Evolutionary conservation across 2,888 invertebrate species (phyloP).

Genomic region (Tiliacea aurago): DNA sequence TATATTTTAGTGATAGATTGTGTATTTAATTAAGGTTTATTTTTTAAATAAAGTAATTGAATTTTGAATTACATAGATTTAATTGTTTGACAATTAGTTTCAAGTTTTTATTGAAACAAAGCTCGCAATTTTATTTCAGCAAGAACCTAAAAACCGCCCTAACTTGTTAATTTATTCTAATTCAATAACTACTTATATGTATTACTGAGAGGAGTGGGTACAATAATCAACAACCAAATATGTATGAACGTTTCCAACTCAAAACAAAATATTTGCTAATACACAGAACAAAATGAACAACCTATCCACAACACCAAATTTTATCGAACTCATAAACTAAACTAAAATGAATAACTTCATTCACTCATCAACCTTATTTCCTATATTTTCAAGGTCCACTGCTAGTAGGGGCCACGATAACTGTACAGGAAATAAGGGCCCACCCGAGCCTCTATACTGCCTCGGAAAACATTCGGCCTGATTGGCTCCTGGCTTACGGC

Average conservation of each 20-base stretch:
- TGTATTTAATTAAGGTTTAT: too few species aligned
- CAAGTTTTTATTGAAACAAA: neutral
- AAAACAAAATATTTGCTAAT: neutral
- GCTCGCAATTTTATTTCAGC: neutral
- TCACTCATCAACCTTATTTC: neutral
- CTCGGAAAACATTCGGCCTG: constrained; percentile 86
- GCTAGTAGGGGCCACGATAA: constrained; percentile 72
- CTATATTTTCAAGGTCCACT: neutral
- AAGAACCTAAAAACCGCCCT: neutral
- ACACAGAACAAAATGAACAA: neutral
- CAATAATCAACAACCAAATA: too few species aligned
- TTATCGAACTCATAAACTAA: neutral
- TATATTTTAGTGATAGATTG: too few species aligned
- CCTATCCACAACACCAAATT: neutral
- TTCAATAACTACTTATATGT: too few species aligned
- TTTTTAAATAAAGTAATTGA: too few species aligned
- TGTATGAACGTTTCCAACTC: neutral
- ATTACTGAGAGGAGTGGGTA: too few species aligned
- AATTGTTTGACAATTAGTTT: too few species aligned
- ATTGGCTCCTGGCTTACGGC: constrained; percentile 83
- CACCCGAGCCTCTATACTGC: constrained; percentile 84
- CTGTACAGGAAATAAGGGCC: constrained; percentile 84
- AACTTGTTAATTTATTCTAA: too few species aligned
- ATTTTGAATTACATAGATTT: too few species aligned
- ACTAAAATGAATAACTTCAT: neutral